Evolutionary conservation across 1,140 invertebrate species (phyloP).

Genomic region (Tigriopus japonicus): DNA sequence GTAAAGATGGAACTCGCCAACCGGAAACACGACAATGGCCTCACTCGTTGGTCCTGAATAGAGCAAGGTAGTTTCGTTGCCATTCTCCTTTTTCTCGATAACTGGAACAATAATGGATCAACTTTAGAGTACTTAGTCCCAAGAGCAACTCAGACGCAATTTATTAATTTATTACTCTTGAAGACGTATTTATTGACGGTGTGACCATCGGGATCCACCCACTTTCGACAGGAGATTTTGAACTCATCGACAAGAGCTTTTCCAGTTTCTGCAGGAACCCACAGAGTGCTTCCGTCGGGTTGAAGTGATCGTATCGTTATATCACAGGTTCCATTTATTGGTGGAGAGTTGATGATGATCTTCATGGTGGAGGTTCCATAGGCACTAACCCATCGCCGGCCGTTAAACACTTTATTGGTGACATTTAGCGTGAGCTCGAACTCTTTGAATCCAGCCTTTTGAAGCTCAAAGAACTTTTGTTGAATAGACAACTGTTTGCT

Average conservation of each 20-base stretch:
- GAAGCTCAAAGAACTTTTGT: not conserved
- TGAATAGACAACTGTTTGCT: not conserved
- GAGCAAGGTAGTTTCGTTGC: conserved; percentile 3
- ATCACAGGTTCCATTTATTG: not conserved
- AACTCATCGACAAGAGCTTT: conserved; percentile 3
- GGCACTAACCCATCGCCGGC: not conserved
- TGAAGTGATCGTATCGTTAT: not conserved
- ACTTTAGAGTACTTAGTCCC: too few relatives aligned
- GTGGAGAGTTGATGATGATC: conserved; percentile 5
- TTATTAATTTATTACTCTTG: conserved; percentile 6
- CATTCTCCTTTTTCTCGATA: not conserved
- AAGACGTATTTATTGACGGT: conserved; percentile 7
- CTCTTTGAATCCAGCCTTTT: not conserved
- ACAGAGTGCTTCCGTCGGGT: not conserved
- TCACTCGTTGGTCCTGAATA: conserved; percentile 2
- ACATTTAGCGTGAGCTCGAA: conserved; percentile 1
- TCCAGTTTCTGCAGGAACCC: not conserved
- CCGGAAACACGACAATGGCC: not conserved
- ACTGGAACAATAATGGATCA: not conserved
- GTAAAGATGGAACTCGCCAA: conserved; percentile 2
- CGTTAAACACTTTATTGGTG: not conserved
- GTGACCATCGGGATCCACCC: conserved; percentile 5
- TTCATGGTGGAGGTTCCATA: not conserved
- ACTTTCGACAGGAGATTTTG: not conserved
- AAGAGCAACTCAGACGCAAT: too few relatives aligned